Evolutionary conservation across 2,888 invertebrate species (phyloP), one percentile per base, ranked within the genome.

Genomic region (Axea sp.): DNA sequence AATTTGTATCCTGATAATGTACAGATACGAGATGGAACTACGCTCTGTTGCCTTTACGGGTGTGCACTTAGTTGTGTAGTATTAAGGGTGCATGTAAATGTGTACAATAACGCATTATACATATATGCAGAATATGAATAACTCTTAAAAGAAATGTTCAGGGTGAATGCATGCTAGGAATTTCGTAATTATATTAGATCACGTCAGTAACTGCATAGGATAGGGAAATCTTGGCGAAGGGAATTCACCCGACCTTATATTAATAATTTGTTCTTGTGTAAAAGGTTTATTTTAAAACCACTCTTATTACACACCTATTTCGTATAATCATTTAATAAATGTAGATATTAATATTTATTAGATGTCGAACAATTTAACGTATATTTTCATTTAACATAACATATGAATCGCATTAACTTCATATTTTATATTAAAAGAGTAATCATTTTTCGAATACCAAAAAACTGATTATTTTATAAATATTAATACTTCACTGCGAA

Each of bases 11-110:
- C 76, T 78, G 80, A 81, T 82, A 81, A 81, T 80, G 80, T 78
- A 81, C 79, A 78, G 78, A 79, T 81, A 83, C 83, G 77, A 84
- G 83, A 84, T 86, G 87, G 86, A 87, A 87, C 78, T 84, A 87
- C 86, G 87, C 84, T 86, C 81, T 77, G 86, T 76, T 87, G 86
- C 78, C 75, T 82, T 80, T 81, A 76, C 82, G 76, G 83, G 83
- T 81, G 83, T 83, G 82, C 79, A 80, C 68, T 55, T 65, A 69
- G 73, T 74, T 28, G 47, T 68, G 35, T 49, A 69, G 28, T 67
- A 62, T 65, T 49, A 55, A 72, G 59, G 62, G 53, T 71, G 33
- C 47, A 45, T 72, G 68, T 71, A 72, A 31, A 73, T 65, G 45
- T 67, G 59, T 30, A 43, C 59, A 30, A 17, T 14, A 57, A 31